Percentiles rank a stretch among this genome's conserved stretches.
phyloP scores from a whole-genome alignment of 2,888 invertebrate species.

The Junonia oenone region DNA sequence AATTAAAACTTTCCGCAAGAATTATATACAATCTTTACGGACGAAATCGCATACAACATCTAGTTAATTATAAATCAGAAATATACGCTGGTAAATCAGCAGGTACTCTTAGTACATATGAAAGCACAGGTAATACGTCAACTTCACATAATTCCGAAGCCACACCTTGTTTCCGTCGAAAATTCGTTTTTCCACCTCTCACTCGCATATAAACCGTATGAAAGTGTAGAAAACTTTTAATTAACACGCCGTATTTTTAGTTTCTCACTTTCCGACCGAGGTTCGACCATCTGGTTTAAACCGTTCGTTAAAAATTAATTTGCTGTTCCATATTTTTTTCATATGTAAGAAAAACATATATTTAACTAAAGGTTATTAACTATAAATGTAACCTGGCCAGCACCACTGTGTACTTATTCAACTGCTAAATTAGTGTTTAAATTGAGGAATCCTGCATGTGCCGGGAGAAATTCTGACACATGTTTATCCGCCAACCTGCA shows the following conservation, averaged over 20 bases:
- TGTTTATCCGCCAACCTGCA: too few species aligned
- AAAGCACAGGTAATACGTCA: not conserved
- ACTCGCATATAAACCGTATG: slow-evolving; percentile 23
- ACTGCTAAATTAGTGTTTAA: too few species aligned
- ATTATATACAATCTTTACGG: too few species aligned
- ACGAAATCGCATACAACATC: too few species aligned
- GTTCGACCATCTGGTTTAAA: slow-evolving; percentile 1
- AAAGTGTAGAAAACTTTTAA: slow-evolving; percentile 30
- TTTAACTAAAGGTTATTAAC: not conserved
- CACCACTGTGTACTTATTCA: too few species aligned
- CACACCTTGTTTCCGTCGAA: slow-evolving; percentile 19
- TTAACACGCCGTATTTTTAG: slow-evolving; percentile 27
- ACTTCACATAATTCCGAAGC: not conserved
- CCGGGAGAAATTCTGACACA: too few species aligned
- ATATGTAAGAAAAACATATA: not conserved
- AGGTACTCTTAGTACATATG: too few species aligned
- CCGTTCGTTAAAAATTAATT: not conserved
- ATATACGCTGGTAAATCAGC: too few species aligned
- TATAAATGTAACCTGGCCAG: too few species aligned
- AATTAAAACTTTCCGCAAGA: too few species aligned
- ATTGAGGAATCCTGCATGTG: too few species aligned
- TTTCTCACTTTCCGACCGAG: slow-evolving; percentile 12
- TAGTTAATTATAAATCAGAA: too few species aligned
- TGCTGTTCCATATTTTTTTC: not conserved
- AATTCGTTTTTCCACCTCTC: slow-evolving; percentile 18